Evolutionary conservation across 2,113 vertebrate genomes (phyloP).

Genomic region (Lanius collurio): DNA sequence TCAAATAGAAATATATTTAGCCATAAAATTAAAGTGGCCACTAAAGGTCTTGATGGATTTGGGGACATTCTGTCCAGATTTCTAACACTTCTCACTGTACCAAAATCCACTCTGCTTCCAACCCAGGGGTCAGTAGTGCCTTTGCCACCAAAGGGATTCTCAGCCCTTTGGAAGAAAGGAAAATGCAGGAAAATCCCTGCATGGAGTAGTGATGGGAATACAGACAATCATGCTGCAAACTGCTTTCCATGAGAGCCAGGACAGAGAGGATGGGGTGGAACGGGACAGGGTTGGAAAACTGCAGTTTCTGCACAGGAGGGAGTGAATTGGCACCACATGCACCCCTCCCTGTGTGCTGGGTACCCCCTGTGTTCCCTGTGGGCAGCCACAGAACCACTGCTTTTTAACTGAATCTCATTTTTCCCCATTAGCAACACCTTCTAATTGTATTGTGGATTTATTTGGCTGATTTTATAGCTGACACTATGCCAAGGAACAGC

Average conservation of each 20-base stretch:
- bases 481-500: not conserved
- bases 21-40: not conserved
- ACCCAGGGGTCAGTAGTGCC: not conserved
- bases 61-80: not conserved
- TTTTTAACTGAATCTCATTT: not conserved
- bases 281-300: not conserved
- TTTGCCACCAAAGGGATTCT: not conserved
- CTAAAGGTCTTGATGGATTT: not conserved
- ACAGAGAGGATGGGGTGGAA: no score
- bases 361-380: not conserved
- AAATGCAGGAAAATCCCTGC: not conserved
- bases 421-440: fast-evolving
- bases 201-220: fast-evolving
- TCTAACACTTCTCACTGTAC: not conserved
- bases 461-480: not conserved
- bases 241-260: not conserved
- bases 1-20: not conserved
- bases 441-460: not conserved
- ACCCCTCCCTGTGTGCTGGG: not conserved
- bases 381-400: not conserved
- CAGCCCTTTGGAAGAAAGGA: not conserved
- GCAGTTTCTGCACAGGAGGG: not conserved
- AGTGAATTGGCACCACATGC: fast-evolving
- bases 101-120: not conserved
- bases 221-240: fast-evolving